Conservation (phyloP, 2,113 vertebrate genomes). For the Petaurus breviceps region DNA sequence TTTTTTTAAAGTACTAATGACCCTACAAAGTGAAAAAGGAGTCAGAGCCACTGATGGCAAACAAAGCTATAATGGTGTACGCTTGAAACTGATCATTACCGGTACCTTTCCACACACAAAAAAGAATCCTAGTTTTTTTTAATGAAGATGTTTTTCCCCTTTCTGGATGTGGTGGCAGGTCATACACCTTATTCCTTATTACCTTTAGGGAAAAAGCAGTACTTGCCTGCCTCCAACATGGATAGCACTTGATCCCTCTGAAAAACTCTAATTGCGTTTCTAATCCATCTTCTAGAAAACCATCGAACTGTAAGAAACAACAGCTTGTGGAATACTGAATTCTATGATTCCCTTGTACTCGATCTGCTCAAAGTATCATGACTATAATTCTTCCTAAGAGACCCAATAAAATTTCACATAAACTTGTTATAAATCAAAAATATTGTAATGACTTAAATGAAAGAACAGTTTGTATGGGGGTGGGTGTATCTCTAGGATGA, state of each 20-base stretch:
- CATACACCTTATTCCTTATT: neutral
- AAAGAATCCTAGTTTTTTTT: neutral
- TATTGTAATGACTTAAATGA: neutral
- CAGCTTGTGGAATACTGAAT: neutral
- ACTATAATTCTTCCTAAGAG: neutral
- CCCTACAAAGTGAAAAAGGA: fast-evolving
- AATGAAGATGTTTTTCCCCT: neutral
- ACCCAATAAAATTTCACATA: too few relatives aligned
- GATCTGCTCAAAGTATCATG: neutral
- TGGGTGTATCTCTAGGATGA: fast-evolving
- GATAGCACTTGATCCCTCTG: neutral
- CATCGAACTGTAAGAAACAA: fast-evolving
- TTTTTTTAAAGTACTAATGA: fast-evolving
- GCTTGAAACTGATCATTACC: neutral
- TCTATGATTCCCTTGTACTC: fast-evolving
- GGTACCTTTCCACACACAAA: fast-evolving
- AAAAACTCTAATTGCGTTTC: fast-evolving
- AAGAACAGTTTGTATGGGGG: neutral
- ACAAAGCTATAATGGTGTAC: too few relatives aligned
- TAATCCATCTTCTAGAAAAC: conserved; percentile 16
- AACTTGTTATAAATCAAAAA: neutral
- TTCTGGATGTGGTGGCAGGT: fast-evolving
- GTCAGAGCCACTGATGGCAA: fast-evolving
- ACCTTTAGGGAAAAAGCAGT: neutral
- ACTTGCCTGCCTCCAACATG: fast-evolving